Evolutionary conservation across 1,140 invertebrate species (phyloP), one percentile per base, ranked within the genome.

Genomic region (Drosophila mayri): DNA sequence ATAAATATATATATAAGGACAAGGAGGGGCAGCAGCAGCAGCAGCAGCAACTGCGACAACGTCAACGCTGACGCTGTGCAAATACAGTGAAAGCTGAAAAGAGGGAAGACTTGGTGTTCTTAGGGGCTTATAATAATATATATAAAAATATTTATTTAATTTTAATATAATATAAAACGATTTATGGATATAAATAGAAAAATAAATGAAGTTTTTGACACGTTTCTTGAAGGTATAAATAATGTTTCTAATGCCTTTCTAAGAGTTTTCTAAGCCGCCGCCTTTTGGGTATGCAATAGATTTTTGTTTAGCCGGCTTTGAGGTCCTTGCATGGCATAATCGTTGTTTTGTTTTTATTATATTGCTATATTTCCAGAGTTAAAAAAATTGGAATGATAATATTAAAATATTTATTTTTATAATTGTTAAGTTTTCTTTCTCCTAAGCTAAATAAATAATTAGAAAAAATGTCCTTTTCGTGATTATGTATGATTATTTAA

Each of bases 31-130:
- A 71, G 61, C 58, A 64, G 47, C 35, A 64, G 47, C 35, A 58
- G 58, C 30, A 65, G 52, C 38, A 52, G 37, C 76, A 59, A 22
- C 35, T 46, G 50, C 65, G 59, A 41, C 63, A 61, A 50, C 57
- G 46, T 38, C 62, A 52, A 62, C 71, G 76, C 65, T 71, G 65
- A 79, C 83, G 63, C 66, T 86, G 79, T 66, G 83, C 83, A 87
- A 87, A 83, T 87, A 87, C 84, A 65, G 66, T 85, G 65, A 22
- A 54, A 32, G 25, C 4, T 14, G 22, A 1, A 3, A 7, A 10
- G 12, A 1, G 16, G 20, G 4, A 40, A 7, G 11, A 1, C 28
- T 41, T 50, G 4, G 4, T 1, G 4, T 1, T 32, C 12, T 18
- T 4, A n/a, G 28, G 30, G 8, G 6, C 18, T n/a, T 4, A 4